These are phyloP conservation scores for Melinopterus prodromus DNA, from an alignment of 2,888 invertebrate species.

Conservation along the genomic window DNA sequence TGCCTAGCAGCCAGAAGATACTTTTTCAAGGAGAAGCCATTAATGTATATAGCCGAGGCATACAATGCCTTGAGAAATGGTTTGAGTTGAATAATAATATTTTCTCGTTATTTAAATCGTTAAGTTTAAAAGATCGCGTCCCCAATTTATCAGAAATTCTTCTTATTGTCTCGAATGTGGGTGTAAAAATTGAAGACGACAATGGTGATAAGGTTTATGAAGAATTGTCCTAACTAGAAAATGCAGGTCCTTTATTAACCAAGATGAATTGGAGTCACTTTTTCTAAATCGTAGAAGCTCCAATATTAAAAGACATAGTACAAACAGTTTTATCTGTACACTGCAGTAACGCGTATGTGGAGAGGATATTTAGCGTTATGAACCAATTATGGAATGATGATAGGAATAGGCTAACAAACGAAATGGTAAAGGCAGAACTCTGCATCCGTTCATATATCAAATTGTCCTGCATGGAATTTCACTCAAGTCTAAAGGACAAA, in stretches of 20 bases:
- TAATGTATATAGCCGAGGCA: slow-evolving; percentile 23
- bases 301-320: slow-evolving; percentile 23
- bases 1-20: slow-evolving; percentile 9
- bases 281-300: slow-evolving; percentile 7
- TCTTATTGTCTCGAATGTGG: no score
- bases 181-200: no score
- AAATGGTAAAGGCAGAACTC: slow-evolving; percentile 15
- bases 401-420: slow-evolving; percentile 16
- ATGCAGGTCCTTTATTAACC: not conserved
- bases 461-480: slow-evolving; percentile 19
- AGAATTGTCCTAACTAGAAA: no score
- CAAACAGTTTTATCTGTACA: slow-evolving; percentile 19
- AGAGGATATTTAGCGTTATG: slow-evolving; percentile 23
- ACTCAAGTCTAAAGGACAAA: slow-evolving; percentile 15
- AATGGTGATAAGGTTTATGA: no score
- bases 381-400: slow-evolving; percentile 23
- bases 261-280: slow-evolving; percentile 4
- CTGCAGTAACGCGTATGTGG: slow-evolving; percentile 26
- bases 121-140: slow-evolving; percentile 11
- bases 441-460: slow-evolving; percentile 23
- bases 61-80: slow-evolving; percentile 28
- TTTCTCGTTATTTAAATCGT: slow-evolving; percentile 13
- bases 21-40: slow-evolving; percentile 19
- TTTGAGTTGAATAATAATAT: slow-evolving; percentile 6
- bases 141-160: no score